phyloP scores from a whole-genome alignment of 1,140 invertebrate species.

The Drosophila obscura region DNA sequence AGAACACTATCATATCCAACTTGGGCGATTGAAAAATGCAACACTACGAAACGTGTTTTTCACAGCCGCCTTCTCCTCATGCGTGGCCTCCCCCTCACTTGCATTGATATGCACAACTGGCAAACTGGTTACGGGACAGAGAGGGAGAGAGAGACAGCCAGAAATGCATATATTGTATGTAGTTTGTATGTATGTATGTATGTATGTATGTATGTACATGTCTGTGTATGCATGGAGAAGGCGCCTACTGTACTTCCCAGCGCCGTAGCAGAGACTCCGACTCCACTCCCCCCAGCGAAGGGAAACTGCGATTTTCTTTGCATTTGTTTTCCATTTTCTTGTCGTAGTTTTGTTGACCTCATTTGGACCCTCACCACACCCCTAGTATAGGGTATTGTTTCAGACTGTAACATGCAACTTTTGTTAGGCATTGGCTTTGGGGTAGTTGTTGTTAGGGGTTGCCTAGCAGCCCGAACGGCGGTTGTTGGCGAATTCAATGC shows the following conservation, averaged over 20 bases:
- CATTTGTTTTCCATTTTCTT: conserved; percentile 48
- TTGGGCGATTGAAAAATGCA: conserved; percentile 65
- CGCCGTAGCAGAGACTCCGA: conserved; percentile 8
- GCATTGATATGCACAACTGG: conserved; percentile 50
- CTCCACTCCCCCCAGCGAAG: conserved; percentile 19
- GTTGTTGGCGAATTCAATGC: conserved; percentile 61
- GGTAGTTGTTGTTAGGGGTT: conserved; percentile 28
- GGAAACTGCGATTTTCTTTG: conserved; percentile 34
- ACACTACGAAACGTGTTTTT: conserved; percentile 62
- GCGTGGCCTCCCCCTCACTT: conserved; percentile 3
- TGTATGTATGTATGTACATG: conserved; percentile 1
- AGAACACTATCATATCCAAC: conserved; percentile 20
- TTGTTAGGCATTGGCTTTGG: conserved; percentile 4
- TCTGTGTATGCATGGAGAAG: conserved; percentile 1
- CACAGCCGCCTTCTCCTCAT: conserved; percentile 1
- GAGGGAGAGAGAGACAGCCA: conserved; percentile 2
- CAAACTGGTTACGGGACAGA: conserved; percentile 45
- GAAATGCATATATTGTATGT: conserved; percentile 8
- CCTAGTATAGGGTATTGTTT: conserved; percentile 11
- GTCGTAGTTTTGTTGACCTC: conserved; percentile 52
- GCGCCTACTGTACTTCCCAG: conserved; percentile 54
- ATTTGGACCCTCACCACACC: conserved; percentile 46
- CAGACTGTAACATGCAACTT: conserved; percentile 47
- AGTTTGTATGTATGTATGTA: not conserved
- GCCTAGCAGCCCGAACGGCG: conserved; percentile 29